Evolutionary conservation across 2,888 invertebrate genomes (phyloP), one percentile per base, ranked within the genome.

Genomic region (Terebella lapidaria): DNA sequence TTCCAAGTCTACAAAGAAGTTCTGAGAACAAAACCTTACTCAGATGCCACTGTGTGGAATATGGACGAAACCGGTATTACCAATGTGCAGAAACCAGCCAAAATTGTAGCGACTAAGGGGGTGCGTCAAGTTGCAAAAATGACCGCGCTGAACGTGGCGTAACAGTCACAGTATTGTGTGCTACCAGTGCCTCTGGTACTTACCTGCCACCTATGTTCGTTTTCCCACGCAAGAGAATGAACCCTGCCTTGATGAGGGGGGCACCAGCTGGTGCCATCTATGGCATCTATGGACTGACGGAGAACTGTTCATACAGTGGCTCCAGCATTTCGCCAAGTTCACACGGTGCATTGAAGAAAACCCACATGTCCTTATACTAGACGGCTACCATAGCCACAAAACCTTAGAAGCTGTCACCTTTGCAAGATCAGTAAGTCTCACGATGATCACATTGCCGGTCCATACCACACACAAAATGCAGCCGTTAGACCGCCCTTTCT

Each of bases 121-220:
- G 56, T 18, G 3, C 74, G 73, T 57, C 78, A 80, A 67, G 73
- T 81, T 5, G 75, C 78, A 26, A 65, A 70, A 3, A 58, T 79
- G 28, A 77, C 76, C 24, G 77, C 15, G 76, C 76, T 4, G 78
- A 80, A 68, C 62, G 78, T 55, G 81, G 79, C 72, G 71, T 63
- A 70, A 64, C 76, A 51, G 76, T 81, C 1, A 82, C 81, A 1
- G 60, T 81, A n/a, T 53, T 81, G 55, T 81, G 78, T 71, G 72
- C 78, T 20, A 76, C 81, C 73, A 82, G 72, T 69, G 75, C 77
- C 65, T 70, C 77, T 52, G 77, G 81, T 10, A 54, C 60, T 18
- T 82, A 67, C 65, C 71, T 83, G 28, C 81, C 81, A 4, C 82
- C 81, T 2, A 81, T 83, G 81, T 81, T 82, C 67, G 81, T 83